Evolutionary conservation across 2,113 vertebrate species (phyloP), one percentile per base, ranked within the genome.

Genomic region (Rhipidura dahli): DNA sequence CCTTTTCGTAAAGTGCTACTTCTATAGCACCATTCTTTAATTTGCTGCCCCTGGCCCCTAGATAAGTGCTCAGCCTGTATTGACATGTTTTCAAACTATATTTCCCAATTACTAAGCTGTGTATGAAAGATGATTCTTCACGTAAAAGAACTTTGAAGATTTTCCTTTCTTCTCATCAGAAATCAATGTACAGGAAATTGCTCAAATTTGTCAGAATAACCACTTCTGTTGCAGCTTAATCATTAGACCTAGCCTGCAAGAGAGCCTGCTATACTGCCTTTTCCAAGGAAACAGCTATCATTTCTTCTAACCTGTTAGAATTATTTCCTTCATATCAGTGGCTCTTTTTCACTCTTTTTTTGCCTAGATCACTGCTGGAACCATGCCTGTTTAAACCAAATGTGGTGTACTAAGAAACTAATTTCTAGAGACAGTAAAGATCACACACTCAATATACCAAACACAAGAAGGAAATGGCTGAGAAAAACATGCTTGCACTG

Each of bases 141-240:
- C 2, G 0, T 68, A 61, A 83, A 94, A 91, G 91, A 93, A 83
- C 63, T 83, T 90, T 7, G 28, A 42, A 87, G 75, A 79, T 83
- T 92, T 94, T 95, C 70, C 81, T 94, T 94, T 75, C 65, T 73
- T 72, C 68, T 92, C 88, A 93, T 93, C 71, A 92, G 80, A 95
- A 95, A 95, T 94, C 92, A 3, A 95, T 95, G 85, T 42, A 78
- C 37, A 86, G 92, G 83, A 96, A 96, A 95, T 87, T 94, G 93
- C 45, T 94, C 56, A 91, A 79, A 94, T 95, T 94, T 95, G 33
- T 96, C 93, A 96, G 90, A 95, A 80, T 42, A 84, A 87, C 77
- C 57, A 81, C 56, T 84, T 92, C 44, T 89, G 17, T 64, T 95
- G 37, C 81, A 82, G 40, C 37, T 95, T 87, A 82, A 82, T 90